Evolutionary conservation across 2,113 vertebrate genomes (phyloP).

Genomic region (Ictalurus punctatus): DNA sequence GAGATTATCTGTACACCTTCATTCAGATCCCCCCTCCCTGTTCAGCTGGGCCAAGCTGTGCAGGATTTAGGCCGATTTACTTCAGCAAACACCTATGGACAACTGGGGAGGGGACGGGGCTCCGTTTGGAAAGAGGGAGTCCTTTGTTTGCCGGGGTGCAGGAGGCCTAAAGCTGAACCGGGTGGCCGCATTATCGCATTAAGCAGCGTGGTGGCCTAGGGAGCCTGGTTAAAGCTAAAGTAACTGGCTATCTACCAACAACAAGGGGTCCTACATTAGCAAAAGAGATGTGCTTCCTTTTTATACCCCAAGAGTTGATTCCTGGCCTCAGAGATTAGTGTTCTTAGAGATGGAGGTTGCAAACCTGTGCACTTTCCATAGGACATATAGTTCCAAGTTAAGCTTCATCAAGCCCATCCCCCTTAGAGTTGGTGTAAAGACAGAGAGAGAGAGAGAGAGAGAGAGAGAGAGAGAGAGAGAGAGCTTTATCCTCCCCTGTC

Average conservation of each 20-base stretch:
- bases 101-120: conserved; percentile 76
- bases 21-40: conserved; percentile 51
- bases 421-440: conserved; percentile 40
- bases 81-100: conserved; percentile 92
- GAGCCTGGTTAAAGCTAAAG: conserved; percentile 80
- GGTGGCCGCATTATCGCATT: conserved; percentile 84
- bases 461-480: conserved; percentile 32
- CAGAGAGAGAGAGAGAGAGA: conserved; percentile 24
- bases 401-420: conserved; percentile 54
- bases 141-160: conserved; percentile 86
- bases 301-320: conserved; percentile 29
- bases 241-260: conserved; percentile 53
- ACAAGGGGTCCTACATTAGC: conserved; percentile 51
- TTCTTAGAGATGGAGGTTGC: conserved; percentile 19
- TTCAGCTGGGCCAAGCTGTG: conserved; percentile 74
- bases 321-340: conserved; percentile 49
- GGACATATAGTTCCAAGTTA: conserved; percentile 47
- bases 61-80: conserved; percentile 96
- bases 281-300: conserved; percentile 39
- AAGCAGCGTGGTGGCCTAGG: conserved; percentile 78
- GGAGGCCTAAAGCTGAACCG: conserved; percentile 82
- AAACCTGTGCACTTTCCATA: conserved; percentile 25
- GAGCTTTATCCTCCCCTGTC: conserved; percentile 55
- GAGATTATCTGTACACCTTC: conserved; percentile 67
- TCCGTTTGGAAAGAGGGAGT: conserved; percentile 81